These are phyloP conservation scores for Ochotona princeps DNA, from an alignment of 2,113 vertebrate genomes.

Conservation along the genomic window DNA sequence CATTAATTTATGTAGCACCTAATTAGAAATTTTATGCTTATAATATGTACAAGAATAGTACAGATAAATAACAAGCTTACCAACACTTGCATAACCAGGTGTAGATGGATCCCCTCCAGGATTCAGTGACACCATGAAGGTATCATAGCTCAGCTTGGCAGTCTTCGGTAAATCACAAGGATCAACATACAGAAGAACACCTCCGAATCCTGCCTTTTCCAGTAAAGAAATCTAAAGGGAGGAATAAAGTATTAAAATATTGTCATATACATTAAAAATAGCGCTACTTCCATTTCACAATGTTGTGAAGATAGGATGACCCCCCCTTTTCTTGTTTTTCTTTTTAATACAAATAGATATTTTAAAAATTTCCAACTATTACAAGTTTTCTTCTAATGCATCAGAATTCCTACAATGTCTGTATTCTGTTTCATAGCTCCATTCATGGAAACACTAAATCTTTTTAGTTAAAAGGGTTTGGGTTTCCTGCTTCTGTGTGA, in stretches of 20 bases:
- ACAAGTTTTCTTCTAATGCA: neutral
- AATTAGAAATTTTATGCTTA: neutral
- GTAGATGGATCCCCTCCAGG: conserved; percentile 92
- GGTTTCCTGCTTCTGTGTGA: neutral
- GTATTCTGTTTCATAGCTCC: neutral
- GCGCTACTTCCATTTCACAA: neutral
- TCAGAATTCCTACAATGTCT: neutral
- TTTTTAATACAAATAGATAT: neutral
- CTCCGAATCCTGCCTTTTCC: conserved; percentile 92
- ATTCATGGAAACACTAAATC: neutral
- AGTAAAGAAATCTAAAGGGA: conserved; percentile 91
- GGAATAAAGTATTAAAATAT: neutral
- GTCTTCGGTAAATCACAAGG: conserved; percentile 91
- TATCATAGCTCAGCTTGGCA: conserved; percentile 81
- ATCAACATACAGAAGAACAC: conserved; percentile 92
- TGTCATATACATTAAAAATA: neutral
- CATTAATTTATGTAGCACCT: neutral
- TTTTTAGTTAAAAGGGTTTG: neutral
- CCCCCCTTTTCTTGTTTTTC: neutral
- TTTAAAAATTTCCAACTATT: neutral
- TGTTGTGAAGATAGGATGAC: neutral
- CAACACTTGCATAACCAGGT: conserved; percentile 86
- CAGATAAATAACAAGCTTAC: conserved; percentile 84
- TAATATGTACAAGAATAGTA: neutral
- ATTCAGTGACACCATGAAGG: conserved; percentile 93